Evolutionary conservation across 2,888 invertebrate species (phyloP).

Genomic region (Cancer borealis): DNA sequence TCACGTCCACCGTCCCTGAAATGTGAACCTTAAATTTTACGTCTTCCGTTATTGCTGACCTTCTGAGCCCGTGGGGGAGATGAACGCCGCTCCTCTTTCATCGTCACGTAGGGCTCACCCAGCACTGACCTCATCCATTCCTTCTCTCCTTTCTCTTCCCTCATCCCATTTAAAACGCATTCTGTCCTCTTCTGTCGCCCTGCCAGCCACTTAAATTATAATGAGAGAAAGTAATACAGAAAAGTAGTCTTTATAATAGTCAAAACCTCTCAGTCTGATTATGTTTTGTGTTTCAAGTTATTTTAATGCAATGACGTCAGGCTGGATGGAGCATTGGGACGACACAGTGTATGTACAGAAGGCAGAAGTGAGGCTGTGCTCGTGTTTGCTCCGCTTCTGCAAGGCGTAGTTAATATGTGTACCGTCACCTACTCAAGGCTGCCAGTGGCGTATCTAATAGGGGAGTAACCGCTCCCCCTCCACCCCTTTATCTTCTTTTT

Average conservation of each 20-base stretch:
- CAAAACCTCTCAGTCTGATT: not conserved
- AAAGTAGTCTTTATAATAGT: not conserved
- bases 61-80: slow-evolving; percentile 2
- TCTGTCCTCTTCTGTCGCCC: not conserved
- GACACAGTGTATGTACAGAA: not conserved
- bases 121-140: too few species aligned
- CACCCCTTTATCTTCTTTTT: too few species aligned
- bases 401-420: not conserved
- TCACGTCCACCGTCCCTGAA: slow-evolving; percentile 25
- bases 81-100: slow-evolving; percentile 13
- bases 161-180: not conserved
- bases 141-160: too few species aligned
- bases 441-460: not conserved
- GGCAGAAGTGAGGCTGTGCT: not conserved
- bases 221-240: not conserved
- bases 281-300: not conserved
- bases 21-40: slow-evolving; percentile 45
- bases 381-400: not conserved
- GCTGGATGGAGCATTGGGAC: too few species aligned
- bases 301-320: not conserved
- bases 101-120: not conserved
- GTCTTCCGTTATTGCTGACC: slow-evolving; percentile 41
- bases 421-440: not conserved
- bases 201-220: not conserved
- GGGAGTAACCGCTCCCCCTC: too few species aligned